phyloP scores from a whole-genome alignment of 92 coral and sea anemone species.

The Palythoa heliodiscus region DNA sequence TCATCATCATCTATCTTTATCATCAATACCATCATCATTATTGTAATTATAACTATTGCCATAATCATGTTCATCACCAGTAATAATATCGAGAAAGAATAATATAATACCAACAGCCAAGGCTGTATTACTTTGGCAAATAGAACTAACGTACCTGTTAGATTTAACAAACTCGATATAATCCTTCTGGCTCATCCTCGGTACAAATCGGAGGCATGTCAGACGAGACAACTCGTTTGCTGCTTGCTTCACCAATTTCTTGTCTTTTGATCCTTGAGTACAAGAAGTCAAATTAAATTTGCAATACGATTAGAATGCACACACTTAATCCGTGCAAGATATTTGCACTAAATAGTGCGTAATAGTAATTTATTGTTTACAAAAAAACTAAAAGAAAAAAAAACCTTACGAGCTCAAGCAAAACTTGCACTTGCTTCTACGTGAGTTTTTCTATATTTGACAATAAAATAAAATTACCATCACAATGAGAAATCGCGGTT shows the following conservation, averaged over 20 bases:
- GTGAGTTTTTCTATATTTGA: too few relatives aligned
- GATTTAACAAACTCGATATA: slow-evolving; percentile 74
- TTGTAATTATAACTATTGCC: background rate
- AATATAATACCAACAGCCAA: background rate
- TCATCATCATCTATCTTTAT: background rate
- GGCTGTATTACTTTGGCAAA: background rate
- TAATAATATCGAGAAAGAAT: background rate
- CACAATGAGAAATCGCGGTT: too few relatives aligned
- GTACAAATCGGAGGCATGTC: slow-evolving; percentile 79
- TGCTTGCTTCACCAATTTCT: slow-evolving; percentile 66
- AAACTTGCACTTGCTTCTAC: too few relatives aligned
- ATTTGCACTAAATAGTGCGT: too few relatives aligned
- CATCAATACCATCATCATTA: background rate
- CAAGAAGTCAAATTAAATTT: background rate
- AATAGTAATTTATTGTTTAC: too few relatives aligned
- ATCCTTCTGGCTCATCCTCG: slow-evolving; percentile 57
- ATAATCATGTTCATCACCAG: background rate
- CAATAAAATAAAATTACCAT: too few relatives aligned
- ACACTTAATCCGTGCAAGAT: too few relatives aligned
- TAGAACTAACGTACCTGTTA: slow-evolving; percentile 37
- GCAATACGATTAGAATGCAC: too few relatives aligned
- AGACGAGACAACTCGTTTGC: slow-evolving; percentile 74
- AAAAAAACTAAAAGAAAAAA: too few relatives aligned
- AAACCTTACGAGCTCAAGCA: too few relatives aligned
- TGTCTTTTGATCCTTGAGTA: slow-evolving; percentile 45